A percentile compares a stretch with the other conserved stretches of the same genome.
These are phyloP conservation scores for Ciona savignyi DNA, from an alignment of 23 tunicate genomes.

Conservation along the genomic window DNA sequence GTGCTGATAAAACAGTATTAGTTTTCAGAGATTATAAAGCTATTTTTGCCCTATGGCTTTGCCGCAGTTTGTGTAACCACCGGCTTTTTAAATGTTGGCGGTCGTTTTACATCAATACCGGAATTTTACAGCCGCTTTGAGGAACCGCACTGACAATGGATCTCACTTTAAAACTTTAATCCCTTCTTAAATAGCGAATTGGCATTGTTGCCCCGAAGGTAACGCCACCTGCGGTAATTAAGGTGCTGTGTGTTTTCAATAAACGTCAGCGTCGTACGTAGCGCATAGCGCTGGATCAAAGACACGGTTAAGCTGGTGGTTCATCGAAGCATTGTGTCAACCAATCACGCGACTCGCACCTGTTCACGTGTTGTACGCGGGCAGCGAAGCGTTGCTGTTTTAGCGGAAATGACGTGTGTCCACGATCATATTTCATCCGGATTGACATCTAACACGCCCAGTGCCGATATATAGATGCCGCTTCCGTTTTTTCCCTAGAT, in stretches of 20 bases:
- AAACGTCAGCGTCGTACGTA: background rate
- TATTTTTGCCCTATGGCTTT: no score
- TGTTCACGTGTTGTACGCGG: background rate
- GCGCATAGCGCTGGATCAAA: background rate
- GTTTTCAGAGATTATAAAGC: no score
- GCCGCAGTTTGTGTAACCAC: no score
- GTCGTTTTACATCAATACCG: no score
- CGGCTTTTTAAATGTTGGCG: no score
- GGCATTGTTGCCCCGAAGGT: no score
- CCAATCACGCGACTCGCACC: background rate
- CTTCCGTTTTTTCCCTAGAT: no score
- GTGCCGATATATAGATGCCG: no score
- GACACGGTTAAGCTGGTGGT: background rate
- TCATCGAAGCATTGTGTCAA: background rate
- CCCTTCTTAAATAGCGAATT: background rate
- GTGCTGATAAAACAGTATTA: no score
- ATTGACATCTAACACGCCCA: background rate
- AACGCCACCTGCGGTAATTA: no score
- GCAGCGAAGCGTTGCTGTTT: background rate
- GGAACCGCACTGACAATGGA: background rate
- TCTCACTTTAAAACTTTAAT: background rate
- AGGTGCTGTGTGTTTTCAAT: no score
- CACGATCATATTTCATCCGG: background rate
- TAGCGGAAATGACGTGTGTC: background rate
- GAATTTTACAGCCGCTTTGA: background rate